These are phyloP conservation scores for Nesidiocoris tenuis DNA, from an alignment of 2,888 invertebrate species.

Conservation along the genomic window DNA sequence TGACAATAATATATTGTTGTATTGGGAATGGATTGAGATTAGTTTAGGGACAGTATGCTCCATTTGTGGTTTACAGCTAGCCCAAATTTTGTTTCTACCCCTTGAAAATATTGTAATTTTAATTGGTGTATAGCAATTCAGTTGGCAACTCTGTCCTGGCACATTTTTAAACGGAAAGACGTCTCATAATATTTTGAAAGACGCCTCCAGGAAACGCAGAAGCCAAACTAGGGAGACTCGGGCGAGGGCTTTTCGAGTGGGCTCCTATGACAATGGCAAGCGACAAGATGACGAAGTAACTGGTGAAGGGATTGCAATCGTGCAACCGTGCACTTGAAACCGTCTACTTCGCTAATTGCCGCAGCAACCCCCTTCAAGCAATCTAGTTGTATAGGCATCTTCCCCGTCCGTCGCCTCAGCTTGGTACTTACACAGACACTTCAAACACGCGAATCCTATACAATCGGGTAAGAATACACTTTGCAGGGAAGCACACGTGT, in stretches of 20 bases:
- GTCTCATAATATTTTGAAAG: conserved; percentile 41
- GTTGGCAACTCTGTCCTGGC: too few species aligned
- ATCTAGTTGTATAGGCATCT: conserved; percentile 27
- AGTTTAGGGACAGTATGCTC: too few species aligned
- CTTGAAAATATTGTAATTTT: too few species aligned
- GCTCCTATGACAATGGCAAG: conserved; percentile 33
- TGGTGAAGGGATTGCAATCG: conserved; percentile 1
- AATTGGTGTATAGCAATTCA: too few species aligned
- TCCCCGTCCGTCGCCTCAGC: not conserved
- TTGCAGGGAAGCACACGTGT: not conserved
- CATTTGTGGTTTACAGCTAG: too few species aligned
- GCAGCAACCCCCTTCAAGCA: not conserved
- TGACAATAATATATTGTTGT: too few species aligned
- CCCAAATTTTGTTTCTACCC: too few species aligned
- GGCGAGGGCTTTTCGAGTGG: conserved; percentile 21
- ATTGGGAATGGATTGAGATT: too few species aligned
- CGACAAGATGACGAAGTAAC: not conserved
- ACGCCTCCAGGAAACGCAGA: not conserved
- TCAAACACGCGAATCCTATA: not conserved
- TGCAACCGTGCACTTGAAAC: conserved; percentile 30
- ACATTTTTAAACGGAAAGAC: too few species aligned
- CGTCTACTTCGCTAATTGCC: conserved; percentile 41
- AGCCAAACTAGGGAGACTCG: not conserved
- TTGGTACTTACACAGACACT: not conserved
- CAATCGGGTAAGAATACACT: not conserved